phyloP scores from a whole-genome alignment of 2,797 vertebrate species.

The Aselliscus stoliczkanus region DNA sequence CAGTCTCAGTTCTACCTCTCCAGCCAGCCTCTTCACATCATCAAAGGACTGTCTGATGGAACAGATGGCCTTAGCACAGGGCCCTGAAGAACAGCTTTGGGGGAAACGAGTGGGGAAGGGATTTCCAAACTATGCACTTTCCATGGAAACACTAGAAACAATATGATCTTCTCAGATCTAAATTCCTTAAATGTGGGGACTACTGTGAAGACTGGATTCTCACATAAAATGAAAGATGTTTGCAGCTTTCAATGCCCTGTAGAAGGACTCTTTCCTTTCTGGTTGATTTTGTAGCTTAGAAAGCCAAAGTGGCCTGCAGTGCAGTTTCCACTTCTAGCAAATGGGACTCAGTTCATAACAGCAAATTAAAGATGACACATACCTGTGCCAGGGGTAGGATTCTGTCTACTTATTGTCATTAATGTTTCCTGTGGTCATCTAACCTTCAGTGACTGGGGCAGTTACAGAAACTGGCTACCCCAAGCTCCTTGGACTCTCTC shows the following conservation, averaged over 20 bases:
- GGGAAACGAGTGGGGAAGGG: too few species aligned
- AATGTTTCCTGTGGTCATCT: background rate
- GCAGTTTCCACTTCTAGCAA: background rate
- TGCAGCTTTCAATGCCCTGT: background rate
- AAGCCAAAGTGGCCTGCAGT: background rate
- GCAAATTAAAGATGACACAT: background rate
- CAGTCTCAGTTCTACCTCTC: background rate
- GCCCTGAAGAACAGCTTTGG: background rate
- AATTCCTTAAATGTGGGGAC: background rate
- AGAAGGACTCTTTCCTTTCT: background rate
- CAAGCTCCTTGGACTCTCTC: background rate
- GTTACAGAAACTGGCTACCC: background rate
- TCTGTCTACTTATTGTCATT: background rate
- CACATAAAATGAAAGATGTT: background rate
- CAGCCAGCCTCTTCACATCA: constrained; percentile 12
- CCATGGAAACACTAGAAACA: background rate
- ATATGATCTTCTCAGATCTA: background rate
- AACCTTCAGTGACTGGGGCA: background rate
- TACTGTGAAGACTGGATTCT: background rate
- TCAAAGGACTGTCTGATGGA: constrained; percentile 21
- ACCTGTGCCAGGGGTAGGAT: background rate
- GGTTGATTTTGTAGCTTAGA: background rate
- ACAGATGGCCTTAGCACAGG: background rate
- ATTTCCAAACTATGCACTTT: background rate
- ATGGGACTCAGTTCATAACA: background rate